These are phyloP conservation scores for Aphelocoma californica DNA, from an alignment of 2,797 vertebrate species.

Conservation along the genomic window DNA sequence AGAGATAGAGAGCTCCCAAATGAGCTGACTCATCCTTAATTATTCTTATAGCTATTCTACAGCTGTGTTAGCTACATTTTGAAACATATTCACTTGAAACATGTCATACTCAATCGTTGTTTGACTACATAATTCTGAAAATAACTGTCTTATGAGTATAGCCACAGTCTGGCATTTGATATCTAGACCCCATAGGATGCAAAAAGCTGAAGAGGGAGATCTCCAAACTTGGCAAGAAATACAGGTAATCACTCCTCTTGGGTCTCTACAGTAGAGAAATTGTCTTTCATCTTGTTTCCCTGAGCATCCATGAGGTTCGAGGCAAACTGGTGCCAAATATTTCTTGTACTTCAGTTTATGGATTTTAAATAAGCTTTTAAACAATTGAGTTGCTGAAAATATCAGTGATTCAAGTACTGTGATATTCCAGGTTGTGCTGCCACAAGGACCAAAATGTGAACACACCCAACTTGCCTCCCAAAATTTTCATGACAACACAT, in stretches of 20 bases:
- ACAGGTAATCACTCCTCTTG: not conserved
- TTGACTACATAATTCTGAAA: not conserved
- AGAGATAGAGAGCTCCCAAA: not conserved
- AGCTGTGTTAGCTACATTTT: not conserved
- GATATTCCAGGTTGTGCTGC: not conserved
- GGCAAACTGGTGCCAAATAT: not conserved
- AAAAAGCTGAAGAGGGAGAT: not conserved
- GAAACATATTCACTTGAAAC: not conserved
- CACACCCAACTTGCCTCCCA: not conserved
- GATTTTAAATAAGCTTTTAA: not conserved
- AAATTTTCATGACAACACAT: not conserved
- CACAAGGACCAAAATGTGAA: not conserved
- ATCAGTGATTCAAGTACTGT: not conserved
- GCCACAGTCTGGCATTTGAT: not conserved
- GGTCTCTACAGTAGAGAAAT: not conserved
- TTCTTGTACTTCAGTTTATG: not conserved
- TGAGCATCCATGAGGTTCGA: fast-evolving
- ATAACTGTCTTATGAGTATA: not conserved
- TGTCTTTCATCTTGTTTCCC: not conserved
- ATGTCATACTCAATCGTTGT: fast-evolving
- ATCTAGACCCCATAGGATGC: not conserved
- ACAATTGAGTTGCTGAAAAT: not conserved
- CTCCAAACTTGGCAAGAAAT: not conserved
- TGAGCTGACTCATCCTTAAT: not conserved
- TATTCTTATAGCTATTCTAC: not conserved